These are phyloP conservation scores for Colletes collaris DNA, from an alignment of 2,888 invertebrate genomes.

Conservation along the genomic window DNA sequence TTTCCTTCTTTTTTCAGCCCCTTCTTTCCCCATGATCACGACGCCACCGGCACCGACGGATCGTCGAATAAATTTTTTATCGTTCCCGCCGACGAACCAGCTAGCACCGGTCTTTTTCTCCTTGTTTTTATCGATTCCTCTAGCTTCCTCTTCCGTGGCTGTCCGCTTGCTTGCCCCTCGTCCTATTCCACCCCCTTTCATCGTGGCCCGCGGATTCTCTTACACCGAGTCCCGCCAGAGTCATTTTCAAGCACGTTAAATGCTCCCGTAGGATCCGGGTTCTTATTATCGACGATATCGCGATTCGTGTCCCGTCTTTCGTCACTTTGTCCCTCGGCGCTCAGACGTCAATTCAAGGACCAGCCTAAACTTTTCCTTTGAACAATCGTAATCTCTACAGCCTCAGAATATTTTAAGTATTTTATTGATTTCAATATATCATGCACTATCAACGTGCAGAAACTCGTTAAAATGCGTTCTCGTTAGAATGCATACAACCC, in stretches of 20 bases:
- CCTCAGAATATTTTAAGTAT: too few species aligned
- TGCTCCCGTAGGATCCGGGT: slow-evolving; percentile 51
- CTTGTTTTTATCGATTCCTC: slow-evolving; percentile 56
- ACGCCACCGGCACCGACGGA: slow-evolving; percentile 62
- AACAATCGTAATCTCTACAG: too few species aligned
- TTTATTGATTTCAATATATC: too few species aligned
- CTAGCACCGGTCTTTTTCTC: slow-evolving; percentile 50
- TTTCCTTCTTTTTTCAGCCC: slow-evolving; percentile 31
- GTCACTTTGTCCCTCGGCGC: background rate
- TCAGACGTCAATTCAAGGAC: too few species aligned
- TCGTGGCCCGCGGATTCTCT: slow-evolving; percentile 31
- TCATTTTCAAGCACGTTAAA: slow-evolving; percentile 67
- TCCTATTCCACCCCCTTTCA: slow-evolving; percentile 11
- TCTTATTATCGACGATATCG: slow-evolving; percentile 57
- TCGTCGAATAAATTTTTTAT: slow-evolving; percentile 72
- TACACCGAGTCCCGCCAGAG: slow-evolving; percentile 35
- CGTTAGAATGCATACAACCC: too few species aligned
- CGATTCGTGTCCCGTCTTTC: slow-evolving; percentile 33
- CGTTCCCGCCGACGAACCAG: slow-evolving; percentile 59
- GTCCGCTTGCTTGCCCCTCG: background rate
- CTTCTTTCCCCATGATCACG: slow-evolving; percentile 35
- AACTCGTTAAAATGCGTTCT: too few species aligned
- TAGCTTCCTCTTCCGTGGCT: slow-evolving; percentile 41
- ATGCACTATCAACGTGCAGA: too few species aligned
- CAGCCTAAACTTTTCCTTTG: too few species aligned